Conservation (phyloP, 2,888 invertebrate species). For the Aporophyla nigra region DNA sequence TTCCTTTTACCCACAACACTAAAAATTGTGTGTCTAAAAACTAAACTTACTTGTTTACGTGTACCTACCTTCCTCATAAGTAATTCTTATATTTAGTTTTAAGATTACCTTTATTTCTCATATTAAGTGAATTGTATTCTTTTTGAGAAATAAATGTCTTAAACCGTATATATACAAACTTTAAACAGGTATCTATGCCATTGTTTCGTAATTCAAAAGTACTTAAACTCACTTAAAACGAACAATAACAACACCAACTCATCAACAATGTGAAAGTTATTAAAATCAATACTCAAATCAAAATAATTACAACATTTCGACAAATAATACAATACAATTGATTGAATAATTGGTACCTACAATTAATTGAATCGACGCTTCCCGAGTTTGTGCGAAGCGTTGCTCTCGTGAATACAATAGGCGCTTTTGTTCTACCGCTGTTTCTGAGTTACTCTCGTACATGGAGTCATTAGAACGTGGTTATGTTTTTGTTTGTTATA, state of each 20-base stretch:
- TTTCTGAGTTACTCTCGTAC: constrained; percentile 40
- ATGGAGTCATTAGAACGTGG: constrained; percentile 40
- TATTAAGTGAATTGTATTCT: too few species aligned
- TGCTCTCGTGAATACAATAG: constrained; percentile 54
- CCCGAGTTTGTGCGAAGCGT: constrained; percentile 49
- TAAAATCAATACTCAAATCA: constrained; percentile 42
- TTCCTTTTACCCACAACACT: too few species aligned
- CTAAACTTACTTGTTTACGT: too few species aligned
- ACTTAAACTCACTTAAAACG: constrained; percentile 2
- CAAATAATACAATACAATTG: constrained; percentile 55
- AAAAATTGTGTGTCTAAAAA: too few species aligned
- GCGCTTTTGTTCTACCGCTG: constrained; percentile 51
- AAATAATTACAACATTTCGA: constrained; percentile 53
- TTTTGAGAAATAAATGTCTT: too few species aligned
- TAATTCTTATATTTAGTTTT: too few species aligned
- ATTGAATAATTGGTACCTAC: constrained; percentile 48
- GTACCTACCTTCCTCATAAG: too few species aligned
- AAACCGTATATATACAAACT: too few species aligned
- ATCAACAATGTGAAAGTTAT: constrained; percentile 36
- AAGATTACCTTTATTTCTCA: too few species aligned
- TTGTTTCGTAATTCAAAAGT: neutral
- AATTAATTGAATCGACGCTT: constrained; percentile 63
- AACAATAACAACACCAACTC: constrained; percentile 26
- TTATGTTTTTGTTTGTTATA: constrained; percentile 29
- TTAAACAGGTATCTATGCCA: neutral